Base-by-base conservation (phyloP, 92 coral and sea anemone genomes). In the Zoanthus solanderi region DNA sequence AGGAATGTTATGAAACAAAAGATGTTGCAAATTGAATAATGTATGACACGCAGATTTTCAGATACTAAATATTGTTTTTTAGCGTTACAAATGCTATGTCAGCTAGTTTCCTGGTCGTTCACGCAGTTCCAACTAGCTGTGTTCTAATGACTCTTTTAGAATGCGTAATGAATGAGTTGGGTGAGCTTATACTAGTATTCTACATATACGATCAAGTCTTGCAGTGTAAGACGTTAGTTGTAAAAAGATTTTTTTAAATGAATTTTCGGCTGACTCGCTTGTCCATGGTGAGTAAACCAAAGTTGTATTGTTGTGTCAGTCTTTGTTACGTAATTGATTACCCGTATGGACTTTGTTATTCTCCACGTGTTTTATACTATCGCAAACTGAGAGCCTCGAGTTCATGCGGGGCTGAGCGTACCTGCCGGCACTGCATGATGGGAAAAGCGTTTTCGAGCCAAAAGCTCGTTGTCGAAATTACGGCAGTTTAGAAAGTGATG, bases 1-100 rank as follows among this genome's bases (percentile, higher is more conserved):
- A 45, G 23, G 57, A 80, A 45, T 75, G 47, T 17, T 29, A 12
- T 7, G 28, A 81, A 71, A 66, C 76, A 81, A 81, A 79, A 68
- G 85, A 66, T 47, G 31, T 37, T 77, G 30, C n/a, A 28, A 52
- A 31, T 45, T 81, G 85, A 81, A 81, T 81, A 81, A 81, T 66
- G 58, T 30, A 81, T 81, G 75, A 65, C 61, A 65, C 6, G 61
- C 75, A 46, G 75, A 60, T 45, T 66, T 58, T 32, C 32, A 44
- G 75, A 66, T 80, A 31, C 54, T 30, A 23, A 42, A 54, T 31
- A 46, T 17, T 46, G 61, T 31, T 13, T 28, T 31, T 16, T 75
- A 52, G 61, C 47, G 48, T 32, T 31, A 16, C 28, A 17, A 11
- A 32, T 67, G 85, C 47, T 29, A 47, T 81, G 30, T 57, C 75